A percentile compares a stretch with the other conserved stretches of the same genome.
These are phyloP conservation scores for Calcarius lapponicus DNA, from an alignment of 2,797 vertebrate genomes.

Conservation along the genomic window DNA sequence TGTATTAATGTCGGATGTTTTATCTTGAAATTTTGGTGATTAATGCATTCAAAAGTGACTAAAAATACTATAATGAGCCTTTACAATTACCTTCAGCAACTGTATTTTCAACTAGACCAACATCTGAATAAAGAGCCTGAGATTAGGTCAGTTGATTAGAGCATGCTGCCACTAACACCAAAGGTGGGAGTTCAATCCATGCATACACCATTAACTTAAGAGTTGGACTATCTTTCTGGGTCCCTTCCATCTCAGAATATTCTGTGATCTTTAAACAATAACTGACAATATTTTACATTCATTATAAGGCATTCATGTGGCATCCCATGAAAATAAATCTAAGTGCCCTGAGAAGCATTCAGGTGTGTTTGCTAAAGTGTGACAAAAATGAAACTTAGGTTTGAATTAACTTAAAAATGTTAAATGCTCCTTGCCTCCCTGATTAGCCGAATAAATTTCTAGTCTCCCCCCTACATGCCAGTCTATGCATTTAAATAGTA, in stretches of 20 bases:
- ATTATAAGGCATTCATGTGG: neutral
- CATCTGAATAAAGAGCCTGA: neutral
- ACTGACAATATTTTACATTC: neutral
- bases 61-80: neutral
- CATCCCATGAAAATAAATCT: neutral
- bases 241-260: neutral
- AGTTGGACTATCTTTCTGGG: neutral
- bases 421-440: neutral
- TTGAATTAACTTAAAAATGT: neutral
- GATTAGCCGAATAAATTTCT: neutral
- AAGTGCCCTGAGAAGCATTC: neutral
- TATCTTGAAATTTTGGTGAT: neutral
- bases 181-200: neutral
- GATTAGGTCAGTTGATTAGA: neutral
- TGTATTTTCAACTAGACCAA: neutral
- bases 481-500: neutral
- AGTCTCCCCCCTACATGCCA: accelerated
- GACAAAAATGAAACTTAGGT: neutral
- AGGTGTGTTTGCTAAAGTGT: neutral
- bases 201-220: neutral
- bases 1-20: neutral
- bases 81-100: neutral
- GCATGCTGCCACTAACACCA: neutral
- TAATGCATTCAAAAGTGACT: neutral
- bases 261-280: neutral